Evolutionary conservation across 2,113 vertebrate species (phyloP), one percentile per base, ranked within the genome.

Genomic region (Poecilia latipinna): DNA sequence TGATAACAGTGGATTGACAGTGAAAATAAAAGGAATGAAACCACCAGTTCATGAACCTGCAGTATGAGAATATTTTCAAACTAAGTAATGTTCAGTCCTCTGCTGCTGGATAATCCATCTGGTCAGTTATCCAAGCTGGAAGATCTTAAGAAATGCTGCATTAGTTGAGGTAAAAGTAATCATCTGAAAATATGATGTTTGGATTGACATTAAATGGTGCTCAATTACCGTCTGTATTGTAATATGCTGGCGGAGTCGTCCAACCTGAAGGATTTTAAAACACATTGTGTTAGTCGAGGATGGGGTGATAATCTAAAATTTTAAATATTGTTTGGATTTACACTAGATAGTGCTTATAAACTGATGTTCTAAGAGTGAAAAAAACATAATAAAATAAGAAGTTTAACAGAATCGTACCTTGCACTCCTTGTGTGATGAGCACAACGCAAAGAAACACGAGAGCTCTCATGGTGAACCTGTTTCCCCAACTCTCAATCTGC

Each of bases 371-470:
- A 54, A 61, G 44, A 22, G 57, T 29, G 4, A 33, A 29, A 67
- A 33, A 33, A 29, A 26, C 29, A 48, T n/a, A 12, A 68, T 2
- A 48, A 26, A 61, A 48, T 10, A 60, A 37, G 31, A 35, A 3
- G 35, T 42, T 22, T 8, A 29, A 78, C 8, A 26, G 19, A 1
- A 72, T 65, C 2, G 5, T 90, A 93, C 93, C 89, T 90, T 60
- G 75, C 10, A 39, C 87, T 44, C 65, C 69, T 11, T 72, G 57
- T 35, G 74, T 32, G 37, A n/a, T 0, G 12, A 91, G 35, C 57
- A 87, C 63, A 15, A 72, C 26, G 71, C 75, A 86, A 22, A 92
- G 80, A 72, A 92, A 22, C 68, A 90, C 1, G 12, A 91, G 74
- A 48, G 84, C 80, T 82, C 78, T 79, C 88, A 92, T 89, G 71